Percentiles rank a stretch among this genome's conserved stretches.
These are phyloP conservation scores for Calonectris borealis DNA, from an alignment of 2,113 vertebrate species.

Conservation along the genomic window DNA sequence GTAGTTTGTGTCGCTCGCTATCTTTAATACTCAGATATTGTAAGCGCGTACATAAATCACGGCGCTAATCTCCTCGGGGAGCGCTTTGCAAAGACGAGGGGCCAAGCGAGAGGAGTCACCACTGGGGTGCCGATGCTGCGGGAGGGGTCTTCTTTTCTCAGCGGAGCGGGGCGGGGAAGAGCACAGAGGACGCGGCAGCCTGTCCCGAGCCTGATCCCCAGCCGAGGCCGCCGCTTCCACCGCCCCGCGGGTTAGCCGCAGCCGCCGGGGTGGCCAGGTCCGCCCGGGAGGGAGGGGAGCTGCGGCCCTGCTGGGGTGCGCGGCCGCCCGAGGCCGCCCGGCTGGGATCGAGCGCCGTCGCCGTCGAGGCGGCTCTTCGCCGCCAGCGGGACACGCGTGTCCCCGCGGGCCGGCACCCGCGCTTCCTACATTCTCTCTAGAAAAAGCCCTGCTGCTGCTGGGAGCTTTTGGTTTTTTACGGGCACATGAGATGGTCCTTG, in stretches of 20 bases:
- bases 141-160: neutral
- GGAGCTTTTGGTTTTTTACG: neutral
- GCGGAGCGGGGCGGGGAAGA: too few species aligned
- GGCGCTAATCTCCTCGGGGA: neutral
- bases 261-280: neutral
- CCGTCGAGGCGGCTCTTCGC: neutral
- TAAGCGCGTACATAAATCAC: neutral
- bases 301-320: neutral
- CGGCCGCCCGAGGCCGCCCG: neutral
- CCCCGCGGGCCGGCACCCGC: neutral
- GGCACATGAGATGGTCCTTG: conserved; percentile 2
- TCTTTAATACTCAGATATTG: neutral
- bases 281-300: neutral
- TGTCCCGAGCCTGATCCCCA: neutral
- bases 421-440: neutral
- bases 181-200: neutral
- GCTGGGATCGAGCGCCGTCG: neutral
- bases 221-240: neutral
- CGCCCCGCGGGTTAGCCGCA: neutral
- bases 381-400: neutral
- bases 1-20: neutral
- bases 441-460: neutral
- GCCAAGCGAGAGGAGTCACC: neutral
- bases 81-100: neutral
- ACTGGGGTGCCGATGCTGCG: neutral